Conservation (phyloP, 2,113 vertebrate species). For the Ctenodactylus gundi region DNA sequence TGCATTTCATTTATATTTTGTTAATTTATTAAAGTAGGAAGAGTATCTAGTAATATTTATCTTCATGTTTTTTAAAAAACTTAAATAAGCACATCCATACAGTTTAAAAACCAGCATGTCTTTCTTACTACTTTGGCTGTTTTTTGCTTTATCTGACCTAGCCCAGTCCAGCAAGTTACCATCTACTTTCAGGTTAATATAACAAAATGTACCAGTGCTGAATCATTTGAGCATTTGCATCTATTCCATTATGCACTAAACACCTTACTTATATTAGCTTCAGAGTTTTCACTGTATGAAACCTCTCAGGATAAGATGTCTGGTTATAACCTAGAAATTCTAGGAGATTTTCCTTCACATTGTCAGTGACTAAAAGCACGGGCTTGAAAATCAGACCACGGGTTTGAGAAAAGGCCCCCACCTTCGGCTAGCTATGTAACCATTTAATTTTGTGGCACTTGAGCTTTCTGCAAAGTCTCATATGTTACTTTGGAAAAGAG, state of each 20-base stretch:
- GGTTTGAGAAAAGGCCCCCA: not conserved
- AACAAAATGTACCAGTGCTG: not conserved
- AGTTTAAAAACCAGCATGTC: slow-evolving; percentile 19
- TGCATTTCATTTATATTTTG: slow-evolving; percentile 8
- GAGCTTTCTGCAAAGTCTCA: not conserved
- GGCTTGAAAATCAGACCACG: slow-evolving; percentile 6
- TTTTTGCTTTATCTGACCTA: not conserved
- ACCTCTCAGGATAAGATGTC: not conserved
- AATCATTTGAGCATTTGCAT: not conserved
- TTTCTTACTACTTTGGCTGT: not conserved
- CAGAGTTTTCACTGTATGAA: not conserved
- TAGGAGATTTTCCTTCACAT: not conserved
- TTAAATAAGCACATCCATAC: not conserved
- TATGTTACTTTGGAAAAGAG: not conserved
- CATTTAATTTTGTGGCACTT: not conserved
- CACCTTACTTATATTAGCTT: slow-evolving; percentile 44
- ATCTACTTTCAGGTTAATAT: not conserved
- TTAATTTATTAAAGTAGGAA: slow-evolving; percentile 8
- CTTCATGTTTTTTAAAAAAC: not conserved
- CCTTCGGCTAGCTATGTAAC: not conserved
- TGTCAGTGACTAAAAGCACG: not conserved
- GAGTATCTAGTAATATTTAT: not conserved
- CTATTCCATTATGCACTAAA: not conserved
- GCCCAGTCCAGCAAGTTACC: not conserved
- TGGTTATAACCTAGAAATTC: slow-evolving; percentile 24